These are phyloP conservation scores for Heliangelus exortis DNA, from an alignment of 2,797 vertebrate genomes.

Conservation along the genomic window DNA sequence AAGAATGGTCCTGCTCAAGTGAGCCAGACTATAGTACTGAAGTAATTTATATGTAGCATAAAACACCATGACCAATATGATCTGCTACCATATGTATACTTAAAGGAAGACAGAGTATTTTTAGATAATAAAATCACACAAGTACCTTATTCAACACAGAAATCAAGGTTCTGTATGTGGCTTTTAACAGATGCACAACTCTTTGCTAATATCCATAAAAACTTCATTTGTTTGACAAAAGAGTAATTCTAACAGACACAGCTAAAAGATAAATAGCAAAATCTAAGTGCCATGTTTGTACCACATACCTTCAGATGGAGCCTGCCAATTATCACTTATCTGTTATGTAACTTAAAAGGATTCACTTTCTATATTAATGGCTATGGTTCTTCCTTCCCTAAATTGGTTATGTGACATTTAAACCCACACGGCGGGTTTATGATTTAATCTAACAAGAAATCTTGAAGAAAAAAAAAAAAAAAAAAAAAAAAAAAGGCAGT, in stretches of 20 bases:
- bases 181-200: background rate
- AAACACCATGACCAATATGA: background rate
- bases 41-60: background rate
- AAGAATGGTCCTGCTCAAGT: background rate
- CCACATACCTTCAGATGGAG: background rate
- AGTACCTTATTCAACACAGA: background rate
- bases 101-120: background rate
- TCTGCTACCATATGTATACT: background rate
- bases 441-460: background rate
- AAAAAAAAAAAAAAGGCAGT: too few species aligned
- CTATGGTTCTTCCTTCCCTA: background rate
- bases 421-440: background rate
- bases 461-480: background rate
- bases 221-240: background rate
- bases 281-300: background rate
- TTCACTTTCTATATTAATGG: background rate
- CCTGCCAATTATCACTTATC: background rate
- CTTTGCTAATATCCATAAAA: background rate
- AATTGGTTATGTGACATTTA: background rate
- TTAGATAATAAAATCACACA: background rate
- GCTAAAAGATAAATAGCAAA: background rate
- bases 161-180: background rate
- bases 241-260: background rate
- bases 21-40: background rate
- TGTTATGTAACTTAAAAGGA: background rate